A percentile compares a stretch with the other conserved stretches of the same genome.
Evolutionary conservation across 2,888 invertebrate genomes (phyloP).

Genomic region (Cyrtodaria siliqua): DNA sequence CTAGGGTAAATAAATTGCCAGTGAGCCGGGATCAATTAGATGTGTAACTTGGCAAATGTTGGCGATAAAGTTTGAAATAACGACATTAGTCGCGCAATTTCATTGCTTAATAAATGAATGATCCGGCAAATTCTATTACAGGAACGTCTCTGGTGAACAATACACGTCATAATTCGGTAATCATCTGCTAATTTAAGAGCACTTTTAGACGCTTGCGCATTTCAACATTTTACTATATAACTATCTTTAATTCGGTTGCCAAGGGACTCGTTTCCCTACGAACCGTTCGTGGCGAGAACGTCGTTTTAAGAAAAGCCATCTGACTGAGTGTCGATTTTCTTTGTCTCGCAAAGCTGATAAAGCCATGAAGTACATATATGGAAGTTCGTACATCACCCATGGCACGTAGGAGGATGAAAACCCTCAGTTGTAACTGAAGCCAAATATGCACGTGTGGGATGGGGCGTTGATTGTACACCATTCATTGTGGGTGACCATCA

Average conservation of each 20-base stretch:
- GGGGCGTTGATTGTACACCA: too few species aligned
- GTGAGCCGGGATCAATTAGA: constrained; percentile 18
- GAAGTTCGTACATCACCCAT: too few species aligned
- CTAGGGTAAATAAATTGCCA: background rate
- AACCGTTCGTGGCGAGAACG: too few species aligned
- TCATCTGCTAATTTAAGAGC: constrained; percentile 52
- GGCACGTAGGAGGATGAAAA: too few species aligned
- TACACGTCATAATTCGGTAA: constrained; percentile 52
- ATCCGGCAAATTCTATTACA: constrained; percentile 62
- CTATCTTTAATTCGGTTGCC: constrained; percentile 22
- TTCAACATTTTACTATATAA: background rate
- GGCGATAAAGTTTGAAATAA: constrained; percentile 50
- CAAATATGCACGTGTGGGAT: too few species aligned
- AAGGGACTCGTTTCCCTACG: constrained; percentile 14
- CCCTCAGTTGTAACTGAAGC: too few species aligned
- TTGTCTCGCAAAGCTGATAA: too few species aligned
- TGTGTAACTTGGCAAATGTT: constrained; percentile 15
- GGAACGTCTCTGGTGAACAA: constrained; percentile 45
- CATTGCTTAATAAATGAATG: constrained; percentile 59
- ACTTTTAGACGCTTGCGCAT: constrained; percentile 39
- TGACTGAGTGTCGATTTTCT: too few species aligned
- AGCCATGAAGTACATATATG: too few species aligned
- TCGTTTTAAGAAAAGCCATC: too few species aligned
- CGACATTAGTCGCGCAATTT: constrained; percentile 47
- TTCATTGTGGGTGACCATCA: too few species aligned